These are phyloP conservation scores for Spodoptera picta DNA, from an alignment of 2,888 invertebrate genomes.

Conservation along the genomic window DNA sequence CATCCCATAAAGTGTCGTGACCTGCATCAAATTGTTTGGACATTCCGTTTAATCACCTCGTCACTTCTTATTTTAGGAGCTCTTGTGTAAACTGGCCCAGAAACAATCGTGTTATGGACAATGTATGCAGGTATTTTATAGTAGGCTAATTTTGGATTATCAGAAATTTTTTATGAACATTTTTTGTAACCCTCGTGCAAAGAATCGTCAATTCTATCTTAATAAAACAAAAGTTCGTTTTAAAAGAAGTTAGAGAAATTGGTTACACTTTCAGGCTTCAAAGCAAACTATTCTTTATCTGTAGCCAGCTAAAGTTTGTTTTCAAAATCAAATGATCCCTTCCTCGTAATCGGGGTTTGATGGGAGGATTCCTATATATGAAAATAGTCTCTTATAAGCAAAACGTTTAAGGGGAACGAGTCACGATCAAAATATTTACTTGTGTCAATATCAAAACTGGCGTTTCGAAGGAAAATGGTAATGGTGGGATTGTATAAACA, in stretches of 20 bases:
- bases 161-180: neutral
- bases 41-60: constrained; percentile 52
- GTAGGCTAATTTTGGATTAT: constrained; percentile 28
- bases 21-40: constrained; percentile 55
- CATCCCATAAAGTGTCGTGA: constrained; percentile 47
- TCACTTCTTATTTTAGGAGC: constrained; percentile 56
- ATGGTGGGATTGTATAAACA: constrained; percentile 20
- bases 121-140: constrained; percentile 34
- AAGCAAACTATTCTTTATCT: neutral
- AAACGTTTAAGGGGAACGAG: neutral
- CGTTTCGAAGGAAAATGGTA: constrained; percentile 18
- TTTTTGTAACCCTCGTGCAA: no score
- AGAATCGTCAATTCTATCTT: no score
- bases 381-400: neutral
- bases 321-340: no score
- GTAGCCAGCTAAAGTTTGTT: no score
- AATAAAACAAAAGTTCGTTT: no score
- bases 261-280: neutral
- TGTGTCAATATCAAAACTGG: constrained; percentile 20
- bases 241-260: no score
- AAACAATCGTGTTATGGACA: constrained; percentile 44
- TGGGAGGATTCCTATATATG: neutral
- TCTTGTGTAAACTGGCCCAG: constrained; percentile 55
- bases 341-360: no score
- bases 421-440: constrained; percentile 21